Evolutionary conservation across 2,797 vertebrate genomes (phyloP).

Genomic region (Sebastes matsubarae): DNA sequence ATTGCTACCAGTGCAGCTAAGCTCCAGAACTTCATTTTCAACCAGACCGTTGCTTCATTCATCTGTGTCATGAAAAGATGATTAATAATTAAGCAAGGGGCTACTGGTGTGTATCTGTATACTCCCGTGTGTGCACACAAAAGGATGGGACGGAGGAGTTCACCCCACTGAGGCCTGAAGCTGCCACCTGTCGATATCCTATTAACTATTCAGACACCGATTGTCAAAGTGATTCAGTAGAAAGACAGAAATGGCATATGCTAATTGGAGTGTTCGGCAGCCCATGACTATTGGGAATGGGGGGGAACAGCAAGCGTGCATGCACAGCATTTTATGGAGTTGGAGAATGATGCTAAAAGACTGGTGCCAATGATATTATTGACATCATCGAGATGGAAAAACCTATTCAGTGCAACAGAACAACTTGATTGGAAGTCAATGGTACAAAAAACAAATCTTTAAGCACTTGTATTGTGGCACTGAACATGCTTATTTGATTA

Average conservation of each 20-base stretch:
- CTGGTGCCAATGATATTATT: neutral
- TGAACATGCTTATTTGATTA: neutral
- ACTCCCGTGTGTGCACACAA: constrained; percentile 31
- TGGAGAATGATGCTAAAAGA: neutral
- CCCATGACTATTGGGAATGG: constrained; percentile 14
- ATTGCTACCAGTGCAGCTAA: constrained; percentile 55
- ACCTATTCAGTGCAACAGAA: neutral
- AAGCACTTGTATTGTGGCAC: neutral
- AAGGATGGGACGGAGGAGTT: constrained; percentile 30
- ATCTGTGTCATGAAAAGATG: constrained; percentile 60
- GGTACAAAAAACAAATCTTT: neutral
- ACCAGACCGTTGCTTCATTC: constrained; percentile 55
- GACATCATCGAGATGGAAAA: neutral
- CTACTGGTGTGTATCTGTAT: constrained; percentile 38
- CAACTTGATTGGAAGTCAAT: neutral
- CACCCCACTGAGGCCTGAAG: constrained; percentile 35
- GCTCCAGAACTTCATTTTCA: constrained; percentile 62
- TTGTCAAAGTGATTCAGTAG: constrained; percentile 60
- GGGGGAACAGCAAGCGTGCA: neutral
- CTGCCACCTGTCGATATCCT: constrained; percentile 64
- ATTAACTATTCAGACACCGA: constrained; percentile 59
- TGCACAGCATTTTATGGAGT: neutral
- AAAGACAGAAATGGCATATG: constrained; percentile 44
- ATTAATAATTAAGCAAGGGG: constrained; percentile 68
- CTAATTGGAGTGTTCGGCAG: constrained; percentile 39